Percentiles rank a stretch among this genome's conserved stretches.
These are phyloP conservation scores for Agelastica alni DNA, from an alignment of 2,888 invertebrate genomes.

Conservation along the genomic window DNA sequence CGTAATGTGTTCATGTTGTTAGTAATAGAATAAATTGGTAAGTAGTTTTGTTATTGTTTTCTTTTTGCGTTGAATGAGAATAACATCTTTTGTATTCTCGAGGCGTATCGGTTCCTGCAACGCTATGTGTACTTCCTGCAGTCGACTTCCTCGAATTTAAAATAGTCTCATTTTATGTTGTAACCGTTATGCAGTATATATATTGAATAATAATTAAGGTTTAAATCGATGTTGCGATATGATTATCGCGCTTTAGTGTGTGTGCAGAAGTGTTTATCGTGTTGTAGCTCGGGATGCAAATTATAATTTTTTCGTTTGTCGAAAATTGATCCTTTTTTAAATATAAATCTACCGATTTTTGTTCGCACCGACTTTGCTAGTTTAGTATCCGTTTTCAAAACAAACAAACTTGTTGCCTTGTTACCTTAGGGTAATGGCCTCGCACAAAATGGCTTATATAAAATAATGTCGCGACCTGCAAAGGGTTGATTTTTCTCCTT, in stretches of 20 bases:
- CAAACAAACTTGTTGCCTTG: constrained; percentile 22
- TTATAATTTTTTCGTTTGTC: too few species aligned
- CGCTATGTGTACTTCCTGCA: constrained; percentile 15
- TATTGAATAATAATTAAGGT: constrained; percentile 11
- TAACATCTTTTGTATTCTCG: not conserved
- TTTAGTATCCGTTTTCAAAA: constrained; percentile 16
- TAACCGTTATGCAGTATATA: not conserved
- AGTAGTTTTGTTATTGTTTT: constrained; percentile 3
- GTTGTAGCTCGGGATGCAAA: too few species aligned
- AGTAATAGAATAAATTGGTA: constrained; percentile 10
- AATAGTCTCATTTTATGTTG: constrained; percentile 12
- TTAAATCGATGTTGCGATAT: constrained; percentile 5
- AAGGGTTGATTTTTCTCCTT: constrained; percentile 1
- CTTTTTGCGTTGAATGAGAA: too few species aligned
- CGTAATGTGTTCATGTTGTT: constrained; percentile 15
- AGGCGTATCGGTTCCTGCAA: constrained; percentile 13
- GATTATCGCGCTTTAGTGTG: too few species aligned
- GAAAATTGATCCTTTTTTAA: too few species aligned
- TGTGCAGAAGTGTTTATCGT: constrained; percentile 3
- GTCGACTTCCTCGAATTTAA: constrained; percentile 19
- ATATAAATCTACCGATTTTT: too few species aligned
- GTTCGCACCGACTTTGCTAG: too few species aligned
- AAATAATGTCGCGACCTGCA: constrained; percentile 1
- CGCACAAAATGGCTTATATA: constrained; percentile 19
- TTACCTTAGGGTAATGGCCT: constrained; percentile 20